Base-by-base conservation (phyloP, 2,113 vertebrate species). In the Sterrhoptilus dennistouni region DNA sequence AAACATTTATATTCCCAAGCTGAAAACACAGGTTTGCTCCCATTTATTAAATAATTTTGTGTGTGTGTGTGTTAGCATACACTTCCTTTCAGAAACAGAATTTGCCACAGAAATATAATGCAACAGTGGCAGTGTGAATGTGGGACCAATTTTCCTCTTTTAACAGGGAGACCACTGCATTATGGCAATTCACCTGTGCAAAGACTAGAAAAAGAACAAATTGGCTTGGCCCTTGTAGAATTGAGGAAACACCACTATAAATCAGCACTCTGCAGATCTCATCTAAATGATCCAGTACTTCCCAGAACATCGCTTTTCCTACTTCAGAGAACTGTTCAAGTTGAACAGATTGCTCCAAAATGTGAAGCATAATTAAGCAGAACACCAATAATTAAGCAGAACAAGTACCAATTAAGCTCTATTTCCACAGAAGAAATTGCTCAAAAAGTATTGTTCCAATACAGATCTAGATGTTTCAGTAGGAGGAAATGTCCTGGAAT, bases 371-470 rank as follows among this genome's bases (percentile, higher is more conserved):
- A 95, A 89, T 92, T 87, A 91, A 92, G 64, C 40, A 81, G 47
- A 95, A 64, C 14, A 8, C n/a, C n/a, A n/a, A 17, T 83, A 95
- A 89, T 92, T 87, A 91, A 92, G 64, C 40, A 81, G 47, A 95
- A 64, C 45, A 80, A 90, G 68, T 36, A 92, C 38, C 68, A 71
- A 68, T 84, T 75, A 89, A 81, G 28, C 22, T 86, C 64, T 70
- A 38, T 63, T 87, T 86, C 27, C 47, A 40, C 15, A 71, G 29
- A 77, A 78, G 22, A 78, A 95, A 89, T 23, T 36, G 38, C 49
- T 91, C n/a, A 44, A 35, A 77, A 78, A 87, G 64, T 47, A 83
- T 20, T 14, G 24, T 64, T 77, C 44, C 76, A 64, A 27, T 52
- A 44, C 33, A 54, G 25, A 72, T 49, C 2, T 60, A 83, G 60